Conservation (phyloP, 2,113 vertebrate species). For the Odontesthes bonariensis region DNA sequence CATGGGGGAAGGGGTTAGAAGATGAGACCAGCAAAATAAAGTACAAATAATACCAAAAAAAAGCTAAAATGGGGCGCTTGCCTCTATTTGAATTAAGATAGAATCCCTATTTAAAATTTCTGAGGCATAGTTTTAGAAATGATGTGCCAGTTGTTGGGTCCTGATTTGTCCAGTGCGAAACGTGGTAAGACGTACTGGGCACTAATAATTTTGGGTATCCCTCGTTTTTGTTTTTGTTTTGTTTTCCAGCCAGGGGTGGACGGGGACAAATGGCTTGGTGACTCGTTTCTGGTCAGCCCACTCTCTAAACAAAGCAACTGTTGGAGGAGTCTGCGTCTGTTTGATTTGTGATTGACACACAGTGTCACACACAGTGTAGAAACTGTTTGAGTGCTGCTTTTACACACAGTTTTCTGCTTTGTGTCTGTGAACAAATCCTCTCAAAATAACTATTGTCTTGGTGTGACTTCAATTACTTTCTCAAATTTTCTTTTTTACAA, state of each 20-base stretch:
- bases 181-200: neutral
- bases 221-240: neutral
- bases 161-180: conserved; percentile 1
- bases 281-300: too few relatives aligned
- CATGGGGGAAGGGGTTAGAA: conserved; percentile 35
- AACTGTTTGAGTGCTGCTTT: too few relatives aligned
- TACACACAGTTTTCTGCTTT: too few relatives aligned
- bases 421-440: too few relatives aligned
- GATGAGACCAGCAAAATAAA: conserved; percentile 28
- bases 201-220: neutral
- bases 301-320: too few relatives aligned
- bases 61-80: conserved; percentile 7
- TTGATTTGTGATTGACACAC: too few relatives aligned
- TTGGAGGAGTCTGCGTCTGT: too few relatives aligned
- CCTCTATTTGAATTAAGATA: conserved; percentile 14
- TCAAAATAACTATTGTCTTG: too few relatives aligned
- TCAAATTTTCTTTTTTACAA: too few relatives aligned
- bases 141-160: neutral
- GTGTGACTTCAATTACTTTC: too few relatives aligned
- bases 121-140: neutral
- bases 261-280: too few relatives aligned
- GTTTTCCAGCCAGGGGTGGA: neutral
- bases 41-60: conserved; percentile 24
- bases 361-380: too few relatives aligned
- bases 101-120: neutral